Evolutionary conservation across 1,140 invertebrate genomes (phyloP), one percentile per base, ranked within the genome.

Genomic region (Scaptomyza montana): DNA sequence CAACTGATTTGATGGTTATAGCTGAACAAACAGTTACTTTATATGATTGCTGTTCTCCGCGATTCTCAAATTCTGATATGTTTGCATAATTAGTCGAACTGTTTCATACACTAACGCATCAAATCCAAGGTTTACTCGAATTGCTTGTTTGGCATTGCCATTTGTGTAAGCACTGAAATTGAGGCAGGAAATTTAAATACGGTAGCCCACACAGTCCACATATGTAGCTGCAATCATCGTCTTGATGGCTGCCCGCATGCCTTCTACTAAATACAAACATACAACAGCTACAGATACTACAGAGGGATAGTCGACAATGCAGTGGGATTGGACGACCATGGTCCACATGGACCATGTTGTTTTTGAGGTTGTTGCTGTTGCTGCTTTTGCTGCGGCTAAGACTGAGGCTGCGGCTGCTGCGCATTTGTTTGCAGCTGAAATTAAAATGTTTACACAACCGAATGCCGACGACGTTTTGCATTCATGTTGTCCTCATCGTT

Each of bases 391-490:
- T 66, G 64, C 47, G 64, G 60, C 72, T 63, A 67, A 74, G 67
- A 63, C 74, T 74, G 69, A 74, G 74, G 74, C 41, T 82, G 78
- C 63, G 75, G 82, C 66, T 69, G 69, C 71, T 87, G 81, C 71
- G 63, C 81, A 86, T 87, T 87, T 87, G 82, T 82, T 81, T 77
- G 82, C 77, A 74, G 74, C 69, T 72, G 80, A 89, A 89, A 89
- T 89, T 89, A 89, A 89, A 89, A 89, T 89, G 84, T 89, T 89
- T 89, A 89, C 84, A 89, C 84, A 89, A 89, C 84, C 70, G 64
- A 85, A 76, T 76, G 84, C 84, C 77, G 74, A 80, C 76, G 73
- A 82, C 79, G 77, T 82, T 77, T 77, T 71, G 72, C 69, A 87
- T 89, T 89, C 82, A 87, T 71, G 62, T 70, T 77, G 77, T 77